Conservation (phyloP, 2,888 invertebrate species). For the Hydrotaea cyrtoneurina region DNA sequence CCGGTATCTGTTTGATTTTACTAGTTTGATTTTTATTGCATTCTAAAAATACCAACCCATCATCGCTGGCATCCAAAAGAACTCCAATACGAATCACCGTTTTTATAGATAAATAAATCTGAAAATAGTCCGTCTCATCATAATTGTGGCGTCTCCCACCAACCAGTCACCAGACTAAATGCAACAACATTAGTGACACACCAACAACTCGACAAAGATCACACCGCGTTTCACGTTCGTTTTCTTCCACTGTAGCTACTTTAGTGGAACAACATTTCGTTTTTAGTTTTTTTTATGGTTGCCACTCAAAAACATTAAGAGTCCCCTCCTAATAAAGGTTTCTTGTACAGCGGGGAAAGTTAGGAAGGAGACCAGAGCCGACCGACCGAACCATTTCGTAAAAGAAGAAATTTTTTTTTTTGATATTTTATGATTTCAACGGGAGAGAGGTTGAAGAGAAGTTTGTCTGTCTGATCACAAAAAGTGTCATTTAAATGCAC, state of each 20-base stretch:
- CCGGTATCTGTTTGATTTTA: neutral
- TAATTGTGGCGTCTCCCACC: conserved; percentile 20
- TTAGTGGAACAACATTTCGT: neutral
- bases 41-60: conserved; percentile 11
- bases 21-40: neutral
- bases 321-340: neutral
- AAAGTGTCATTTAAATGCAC: neutral
- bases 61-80: neutral
- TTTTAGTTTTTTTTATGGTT: neutral
- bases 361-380: neutral
- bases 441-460: neutral
- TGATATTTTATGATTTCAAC: neutral
- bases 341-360: neutral
- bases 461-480: too few species aligned
- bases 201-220: neutral
- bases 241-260: neutral
- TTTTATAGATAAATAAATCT: neutral
- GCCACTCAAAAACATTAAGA: conserved; percentile 7
- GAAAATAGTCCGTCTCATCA: conserved; percentile 1
- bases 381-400: neutral
- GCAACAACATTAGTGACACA: neutral
- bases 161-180: neutral
- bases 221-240: neutral
- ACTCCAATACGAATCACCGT: neutral
- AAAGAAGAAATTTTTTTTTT: neutral